phyloP scores from a whole-genome alignment of 2,888 invertebrate species.

The Arrhopalites spinosus region DNA sequence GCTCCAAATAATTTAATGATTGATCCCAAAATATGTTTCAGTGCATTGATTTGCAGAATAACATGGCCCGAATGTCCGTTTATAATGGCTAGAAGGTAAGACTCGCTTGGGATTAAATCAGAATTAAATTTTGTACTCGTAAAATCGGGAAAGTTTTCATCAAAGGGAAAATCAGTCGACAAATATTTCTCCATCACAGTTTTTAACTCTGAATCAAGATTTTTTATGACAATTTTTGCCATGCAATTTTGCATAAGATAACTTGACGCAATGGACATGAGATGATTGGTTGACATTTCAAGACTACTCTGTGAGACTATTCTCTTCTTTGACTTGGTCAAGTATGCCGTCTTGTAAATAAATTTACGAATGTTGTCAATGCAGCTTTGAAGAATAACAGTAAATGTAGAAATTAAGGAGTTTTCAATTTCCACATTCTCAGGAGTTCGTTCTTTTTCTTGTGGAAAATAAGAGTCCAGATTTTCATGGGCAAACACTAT shows the following conservation, averaged over 20 bases:
- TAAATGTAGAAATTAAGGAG: slow-evolving; percentile 14
- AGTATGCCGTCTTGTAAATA: slow-evolving; percentile 44
- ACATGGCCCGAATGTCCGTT: slow-evolving; percentile 63
- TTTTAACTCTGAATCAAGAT: slow-evolving; percentile 49
- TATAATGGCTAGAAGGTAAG: slow-evolving; percentile 77
- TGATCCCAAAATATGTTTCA: slow-evolving; percentile 70
- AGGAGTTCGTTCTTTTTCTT: slow-evolving; percentile 6
- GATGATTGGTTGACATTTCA: slow-evolving; percentile 42
- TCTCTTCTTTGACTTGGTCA: slow-evolving; percentile 26
- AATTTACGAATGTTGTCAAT: slow-evolving; percentile 35
- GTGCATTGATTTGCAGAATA: slow-evolving; percentile 59
- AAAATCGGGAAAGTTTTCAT: slow-evolving; percentile 46
- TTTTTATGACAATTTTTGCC: slow-evolving; percentile 46
- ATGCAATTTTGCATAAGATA: slow-evolving; percentile 51
- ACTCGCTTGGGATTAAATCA: slow-evolving; percentile 82
- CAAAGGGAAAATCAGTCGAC: slow-evolving; percentile 47
- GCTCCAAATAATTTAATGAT: slow-evolving; percentile 65
- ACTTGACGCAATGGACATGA: slow-evolving; percentile 50
- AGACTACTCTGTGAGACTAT: background rate
- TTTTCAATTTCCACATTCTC: slow-evolving; percentile 31
- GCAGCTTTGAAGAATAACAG: slow-evolving; percentile 14
- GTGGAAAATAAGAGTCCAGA: slow-evolving; percentile 29
- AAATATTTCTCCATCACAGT: slow-evolving; percentile 46
- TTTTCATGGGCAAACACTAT: slow-evolving; percentile 43
- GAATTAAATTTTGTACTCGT: slow-evolving; percentile 46